Base-by-base conservation (phyloP, 1,140 invertebrate species). In the Papilio dardanus region DNA sequence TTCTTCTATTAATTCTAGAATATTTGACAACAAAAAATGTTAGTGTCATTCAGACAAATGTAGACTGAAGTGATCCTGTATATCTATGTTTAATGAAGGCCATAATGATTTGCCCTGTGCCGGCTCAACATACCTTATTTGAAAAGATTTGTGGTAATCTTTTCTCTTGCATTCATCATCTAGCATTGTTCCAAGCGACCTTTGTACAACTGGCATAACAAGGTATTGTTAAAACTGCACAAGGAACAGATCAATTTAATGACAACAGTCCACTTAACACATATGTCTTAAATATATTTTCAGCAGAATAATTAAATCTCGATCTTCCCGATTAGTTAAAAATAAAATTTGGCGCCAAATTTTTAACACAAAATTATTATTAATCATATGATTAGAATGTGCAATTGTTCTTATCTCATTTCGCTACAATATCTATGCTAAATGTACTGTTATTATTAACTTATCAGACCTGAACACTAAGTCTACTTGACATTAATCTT, bases 401-500 rank as follows among this genome's bases (percentile, higher is more conserved):
- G 71, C 14, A 73, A 33, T 73, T 40, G 24, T 46, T 50, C 62
- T 71, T 79, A 54, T 42, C 71, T 65, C 74, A 74, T 67, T 79
- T 71, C 5, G 30, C 54, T 62, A 62, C 54, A 62, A 28, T 76
- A 81, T 79, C 83, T 77, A 54, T 73, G 71, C 71, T 73, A 79
- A 84, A 83, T 91, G 89, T 89, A 92, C 90, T 91, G 89, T 87
- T 89, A 88, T 82, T 86, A 88, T 84, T 80, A 83, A 71, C 69
- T 78, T 77, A 82, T 76, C 76, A 81, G 76, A 74, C 76, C 77
- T 81, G 74, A 69, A 66, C 58, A 78, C 75, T 83, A 79, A 67
- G 78, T 74, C 78, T 84, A 80, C 75, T 73, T 73, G 24, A 73
- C 76, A 75, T 85, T 95, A 97, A 94, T 99, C 99, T 95, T 99